Percentiles rank a stretch among this genome's conserved stretches.
Evolutionary conservation across 2,888 invertebrate species (phyloP).

Genomic region (Tipula unca): DNA sequence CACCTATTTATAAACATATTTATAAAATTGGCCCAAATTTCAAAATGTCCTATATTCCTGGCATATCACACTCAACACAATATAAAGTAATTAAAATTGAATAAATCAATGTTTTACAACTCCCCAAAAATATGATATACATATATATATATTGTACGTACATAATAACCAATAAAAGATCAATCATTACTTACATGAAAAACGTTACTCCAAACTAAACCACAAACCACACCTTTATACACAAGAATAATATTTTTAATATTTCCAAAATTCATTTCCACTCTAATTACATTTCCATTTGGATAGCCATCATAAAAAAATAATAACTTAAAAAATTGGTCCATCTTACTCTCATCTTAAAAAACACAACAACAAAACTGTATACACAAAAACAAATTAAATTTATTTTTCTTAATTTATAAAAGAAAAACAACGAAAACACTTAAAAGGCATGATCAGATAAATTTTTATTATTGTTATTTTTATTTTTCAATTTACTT

Average conservation of each 20-base stretch:
- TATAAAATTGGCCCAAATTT: too few species aligned
- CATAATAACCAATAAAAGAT: background rate
- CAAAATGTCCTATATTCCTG: too few species aligned
- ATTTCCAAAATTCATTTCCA: background rate
- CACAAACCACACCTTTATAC: background rate
- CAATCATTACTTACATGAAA: background rate
- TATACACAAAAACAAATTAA: background rate
- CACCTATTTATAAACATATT: too few species aligned
- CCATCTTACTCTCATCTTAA: background rate
- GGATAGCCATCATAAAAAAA: background rate
- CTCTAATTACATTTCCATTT: background rate
- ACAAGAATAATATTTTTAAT: background rate
- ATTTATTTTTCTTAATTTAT: background rate
- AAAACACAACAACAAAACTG: background rate
- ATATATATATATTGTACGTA: background rate
- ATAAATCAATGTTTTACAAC: background rate
- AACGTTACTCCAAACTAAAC: background rate
- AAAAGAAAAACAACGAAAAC: background rate
- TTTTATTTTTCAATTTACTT: slow-evolving; percentile 14
- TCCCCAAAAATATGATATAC: background rate
- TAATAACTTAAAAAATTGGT: background rate
- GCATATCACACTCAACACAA: background rate
- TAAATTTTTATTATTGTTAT: background rate
- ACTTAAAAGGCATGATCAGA: slow-evolving; percentile 14
- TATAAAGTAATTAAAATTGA: background rate